These are phyloP conservation scores for Petroica traversi DNA, from an alignment of 2,113 vertebrate species.

Conservation along the genomic window DNA sequence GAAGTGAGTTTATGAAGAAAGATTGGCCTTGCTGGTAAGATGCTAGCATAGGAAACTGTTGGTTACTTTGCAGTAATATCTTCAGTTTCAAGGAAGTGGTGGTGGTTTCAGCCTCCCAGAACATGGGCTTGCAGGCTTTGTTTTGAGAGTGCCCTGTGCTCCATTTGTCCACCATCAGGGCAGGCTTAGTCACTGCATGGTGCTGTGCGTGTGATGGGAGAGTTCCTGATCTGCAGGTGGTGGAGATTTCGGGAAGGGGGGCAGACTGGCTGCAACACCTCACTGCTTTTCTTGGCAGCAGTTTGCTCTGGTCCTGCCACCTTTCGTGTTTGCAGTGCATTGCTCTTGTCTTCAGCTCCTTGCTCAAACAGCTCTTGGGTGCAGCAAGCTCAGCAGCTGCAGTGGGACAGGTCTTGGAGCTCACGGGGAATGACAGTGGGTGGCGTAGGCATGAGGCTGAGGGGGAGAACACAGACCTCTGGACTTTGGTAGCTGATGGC, in stretches of 20 bases:
- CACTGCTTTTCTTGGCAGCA: not conserved
- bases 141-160: not conserved
- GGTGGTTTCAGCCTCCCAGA: not conserved
- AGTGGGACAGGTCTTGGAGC: not conserved
- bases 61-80: not conserved
- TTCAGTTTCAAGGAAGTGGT: not conserved
- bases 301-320: not conserved
- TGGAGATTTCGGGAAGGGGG: fast-evolving
- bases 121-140: not conserved
- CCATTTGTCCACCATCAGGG: fast-evolving
- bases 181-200: fast-evolving
- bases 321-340: fast-evolving
- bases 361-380: not conserved
- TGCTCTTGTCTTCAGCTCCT: not conserved
- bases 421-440: fast-evolving
- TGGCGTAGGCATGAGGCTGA: not conserved
- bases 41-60: not conserved
- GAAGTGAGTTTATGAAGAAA: not conserved
- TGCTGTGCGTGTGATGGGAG: not conserved
- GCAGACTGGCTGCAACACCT: not conserved
- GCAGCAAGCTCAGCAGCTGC: not conserved
- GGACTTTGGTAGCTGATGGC: not conserved
- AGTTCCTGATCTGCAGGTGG: fast-evolving
- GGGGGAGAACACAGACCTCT: not conserved
- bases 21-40: not conserved